A percentile compares a stretch with the other conserved stretches of the same genome.
These are phyloP conservation scores for Dipus sagitta DNA, from an alignment of 2,797 vertebrate genomes.

Conservation along the genomic window DNA sequence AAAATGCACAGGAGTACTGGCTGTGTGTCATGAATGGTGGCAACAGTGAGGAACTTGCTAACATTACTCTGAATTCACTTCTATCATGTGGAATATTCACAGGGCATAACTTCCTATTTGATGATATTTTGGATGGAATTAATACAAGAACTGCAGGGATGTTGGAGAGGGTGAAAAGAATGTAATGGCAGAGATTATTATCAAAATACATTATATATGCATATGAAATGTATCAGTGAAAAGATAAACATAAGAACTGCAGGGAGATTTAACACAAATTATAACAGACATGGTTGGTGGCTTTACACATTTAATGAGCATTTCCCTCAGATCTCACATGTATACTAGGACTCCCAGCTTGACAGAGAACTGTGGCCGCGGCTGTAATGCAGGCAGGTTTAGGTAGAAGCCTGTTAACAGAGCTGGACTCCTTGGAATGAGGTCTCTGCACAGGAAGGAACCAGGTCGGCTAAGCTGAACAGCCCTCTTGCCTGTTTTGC, in stretches of 20 bases:
- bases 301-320: background rate
- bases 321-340: background rate
- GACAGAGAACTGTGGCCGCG: background rate
- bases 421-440: background rate
- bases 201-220: no score
- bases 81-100: conserved; percentile 13
- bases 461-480: background rate
- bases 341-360: background rate
- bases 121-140: conserved; percentile 7
- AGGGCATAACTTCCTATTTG: background rate
- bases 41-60: background rate
- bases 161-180: no score
- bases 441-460: background rate
- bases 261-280: background rate
- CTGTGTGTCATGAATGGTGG: background rate
- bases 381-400: background rate
- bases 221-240: no score
- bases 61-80: conserved; percentile 36
- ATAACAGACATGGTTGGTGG: background rate
- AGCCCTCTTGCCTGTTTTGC: background rate
- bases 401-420: background rate
- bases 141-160: background rate
- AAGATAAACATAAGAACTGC: background rate
- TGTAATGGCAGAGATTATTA: no score
- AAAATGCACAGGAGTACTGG: background rate